A percentile compares a stretch with the other conserved stretches of the same genome.
Conservation (phyloP, 2,113 vertebrate species). For the Pogona vitticeps region DNA sequence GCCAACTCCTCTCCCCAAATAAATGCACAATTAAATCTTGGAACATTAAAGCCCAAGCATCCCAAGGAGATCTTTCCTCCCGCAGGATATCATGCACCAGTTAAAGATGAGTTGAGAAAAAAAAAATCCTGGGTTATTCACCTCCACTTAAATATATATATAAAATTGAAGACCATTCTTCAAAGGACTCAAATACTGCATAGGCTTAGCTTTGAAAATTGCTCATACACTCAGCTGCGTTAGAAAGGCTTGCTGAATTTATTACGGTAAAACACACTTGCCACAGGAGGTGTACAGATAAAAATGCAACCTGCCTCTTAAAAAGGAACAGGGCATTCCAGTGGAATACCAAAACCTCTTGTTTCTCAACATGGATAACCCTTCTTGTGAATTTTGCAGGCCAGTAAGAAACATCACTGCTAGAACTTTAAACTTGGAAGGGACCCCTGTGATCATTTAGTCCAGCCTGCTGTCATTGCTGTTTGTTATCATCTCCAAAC, state of each 20-base stretch:
- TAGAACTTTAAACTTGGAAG: too few species aligned
- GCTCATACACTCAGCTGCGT: neutral
- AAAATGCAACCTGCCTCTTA: neutral
- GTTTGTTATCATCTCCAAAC: too few species aligned
- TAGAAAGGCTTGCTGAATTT: neutral
- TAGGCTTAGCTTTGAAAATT: neutral
- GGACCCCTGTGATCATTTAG: too few species aligned
- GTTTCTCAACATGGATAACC: neutral
- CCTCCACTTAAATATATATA: too few species aligned
- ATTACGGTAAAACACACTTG: rapidly evolving
- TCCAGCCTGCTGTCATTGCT: too few species aligned
- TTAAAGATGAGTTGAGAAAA: neutral
- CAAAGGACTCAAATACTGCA: neutral
- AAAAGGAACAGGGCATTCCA: neutral
- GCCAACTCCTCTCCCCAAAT: neutral
- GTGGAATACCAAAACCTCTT: neutral
- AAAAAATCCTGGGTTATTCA: neutral
- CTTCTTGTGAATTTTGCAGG: neutral
- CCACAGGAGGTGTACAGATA: neutral
- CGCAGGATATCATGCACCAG: neutral
- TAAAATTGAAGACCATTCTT: neutral
- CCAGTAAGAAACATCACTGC: neutral
- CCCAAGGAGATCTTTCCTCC: neutral
- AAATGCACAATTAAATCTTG: neutral
- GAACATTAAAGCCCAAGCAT: neutral